phyloP scores from a whole-genome alignment of 1,140 invertebrate genomes.

The Neelides sp. region DNA sequence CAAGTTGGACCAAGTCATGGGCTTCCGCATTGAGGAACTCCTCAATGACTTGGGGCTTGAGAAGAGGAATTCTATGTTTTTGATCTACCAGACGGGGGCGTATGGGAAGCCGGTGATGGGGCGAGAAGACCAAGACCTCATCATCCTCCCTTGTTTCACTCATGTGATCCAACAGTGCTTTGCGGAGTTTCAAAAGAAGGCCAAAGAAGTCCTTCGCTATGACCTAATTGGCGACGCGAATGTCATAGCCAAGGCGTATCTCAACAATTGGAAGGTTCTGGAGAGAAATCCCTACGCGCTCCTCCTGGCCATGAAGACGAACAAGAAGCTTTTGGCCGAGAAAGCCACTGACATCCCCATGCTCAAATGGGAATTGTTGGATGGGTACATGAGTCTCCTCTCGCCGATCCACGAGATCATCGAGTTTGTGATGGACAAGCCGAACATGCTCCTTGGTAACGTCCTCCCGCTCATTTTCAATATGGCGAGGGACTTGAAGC shows the following conservation, averaged over 20 bases:
- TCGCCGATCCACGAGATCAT: slow-evolving; percentile 7
- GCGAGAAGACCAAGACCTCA: not conserved
- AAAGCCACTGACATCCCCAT: not conserved
- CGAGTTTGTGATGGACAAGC: not conserved
- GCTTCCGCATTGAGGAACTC: not conserved
- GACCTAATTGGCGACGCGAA: not conserved
- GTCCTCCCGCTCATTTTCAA: not conserved
- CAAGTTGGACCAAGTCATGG: not conserved
- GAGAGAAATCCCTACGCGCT: slow-evolving; percentile 5
- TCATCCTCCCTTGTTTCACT: slow-evolving; percentile 9
- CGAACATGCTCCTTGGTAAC: not conserved
- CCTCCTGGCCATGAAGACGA: not conserved
- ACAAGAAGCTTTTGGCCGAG: too few species aligned
- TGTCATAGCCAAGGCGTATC: not conserved
- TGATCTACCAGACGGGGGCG: not conserved
- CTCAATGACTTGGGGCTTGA: not conserved
- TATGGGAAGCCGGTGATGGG: not conserved
- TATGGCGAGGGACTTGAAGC: not conserved
- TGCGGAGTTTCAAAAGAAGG: not conserved
- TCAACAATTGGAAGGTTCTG: not conserved
- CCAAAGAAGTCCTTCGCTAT: not conserved
- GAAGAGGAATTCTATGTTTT: not conserved
- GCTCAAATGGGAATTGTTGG: not conserved
- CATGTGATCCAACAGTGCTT: slow-evolving; percentile 1
- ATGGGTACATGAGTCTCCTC: not conserved